Base-by-base conservation (phyloP, 30 jellyfish, hydroid and myxozoan genomes). In the Turritopsis rubra region DNA sequence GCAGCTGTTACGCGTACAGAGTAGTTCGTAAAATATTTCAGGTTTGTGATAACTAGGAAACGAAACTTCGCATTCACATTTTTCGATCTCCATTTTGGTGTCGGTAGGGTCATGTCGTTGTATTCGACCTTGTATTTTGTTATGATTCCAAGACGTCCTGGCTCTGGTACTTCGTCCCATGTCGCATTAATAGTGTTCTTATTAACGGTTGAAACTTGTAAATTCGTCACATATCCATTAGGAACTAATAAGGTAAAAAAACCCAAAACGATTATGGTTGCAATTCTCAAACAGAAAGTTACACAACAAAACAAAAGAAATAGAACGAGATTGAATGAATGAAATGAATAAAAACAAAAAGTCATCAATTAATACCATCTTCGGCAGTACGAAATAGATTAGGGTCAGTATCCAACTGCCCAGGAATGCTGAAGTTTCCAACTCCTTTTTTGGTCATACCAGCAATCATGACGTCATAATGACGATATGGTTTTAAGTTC, bases 361-460 rank as follows among this genome's bases (percentile, higher is more conserved):
- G 19, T 8, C 28, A n/a, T 68, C 8, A 7, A n/a, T 66, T 13
- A 23, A n/a, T 68, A 68, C 77, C 19, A 27, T 68, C 77, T 68
- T 68, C 77, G 19, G 9, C 77, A 8, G 77, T 68, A 8, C 77
- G 28, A 41, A 41, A 41, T 3, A 41, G 60, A 13, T 41, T 41
- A 41, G 60, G 60, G 13, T 41, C 60, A 41, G 60, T 41, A 3
- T 41, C 60, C 30, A n/a, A 23, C 21, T 1, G 77, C 9, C 77
- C 1, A 68, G 28, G 30, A n/a, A 27, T 68, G 28, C 31, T n/a
- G 19, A 68, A 68, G 28, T n/a, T 27, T 19, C 77, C 77, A 9
- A 23, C 28, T 68, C 77, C 77, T 27, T 68, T 68, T 23, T 22
- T 68, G 21, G 77, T 68, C 19, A 68, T 68, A 23, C 77, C 77